These are phyloP conservation scores for Myioborus melanocephalus DNA, from an alignment of 2,797 vertebrate species.

Conservation along the genomic window DNA sequence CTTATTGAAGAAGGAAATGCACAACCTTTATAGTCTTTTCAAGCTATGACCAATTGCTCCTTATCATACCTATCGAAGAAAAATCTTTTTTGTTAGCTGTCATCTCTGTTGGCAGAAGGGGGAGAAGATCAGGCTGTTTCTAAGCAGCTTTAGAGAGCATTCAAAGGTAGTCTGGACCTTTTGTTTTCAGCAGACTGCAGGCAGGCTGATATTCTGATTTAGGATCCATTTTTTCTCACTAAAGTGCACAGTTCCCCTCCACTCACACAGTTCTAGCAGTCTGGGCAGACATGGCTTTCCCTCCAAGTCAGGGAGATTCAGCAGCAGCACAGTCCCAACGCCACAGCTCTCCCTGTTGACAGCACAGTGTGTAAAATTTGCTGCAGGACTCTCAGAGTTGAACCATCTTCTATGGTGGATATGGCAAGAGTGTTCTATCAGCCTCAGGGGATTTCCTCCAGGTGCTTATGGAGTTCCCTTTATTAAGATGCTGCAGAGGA, in stretches of 20 bases:
- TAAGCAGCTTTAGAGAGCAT: not conserved
- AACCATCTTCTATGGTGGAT: not conserved
- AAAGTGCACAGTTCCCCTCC: not conserved
- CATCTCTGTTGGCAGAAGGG: not conserved
- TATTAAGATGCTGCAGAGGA: not conserved
- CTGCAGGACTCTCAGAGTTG: not conserved
- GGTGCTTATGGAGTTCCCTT: not conserved
- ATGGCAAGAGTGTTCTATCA: not conserved
- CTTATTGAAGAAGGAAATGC: not conserved
- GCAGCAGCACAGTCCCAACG: not conserved
- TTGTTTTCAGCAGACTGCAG: not conserved
- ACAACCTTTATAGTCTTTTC: not conserved
- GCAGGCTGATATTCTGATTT: not conserved
- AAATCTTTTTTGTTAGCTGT: not conserved
- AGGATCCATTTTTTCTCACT: not conserved
- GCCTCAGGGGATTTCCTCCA: not conserved
- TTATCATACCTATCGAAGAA: not conserved
- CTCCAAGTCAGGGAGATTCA: not conserved
- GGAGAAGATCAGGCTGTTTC: not conserved
- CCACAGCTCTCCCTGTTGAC: not conserved
- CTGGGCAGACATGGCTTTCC: not conserved
- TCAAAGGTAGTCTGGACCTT: not conserved
- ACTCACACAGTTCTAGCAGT: not conserved
- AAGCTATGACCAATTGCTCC: not conserved
- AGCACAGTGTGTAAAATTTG: not conserved